phyloP scores from a whole-genome alignment of 2,113 vertebrate species.

The Desmodus rotundus region DNA sequence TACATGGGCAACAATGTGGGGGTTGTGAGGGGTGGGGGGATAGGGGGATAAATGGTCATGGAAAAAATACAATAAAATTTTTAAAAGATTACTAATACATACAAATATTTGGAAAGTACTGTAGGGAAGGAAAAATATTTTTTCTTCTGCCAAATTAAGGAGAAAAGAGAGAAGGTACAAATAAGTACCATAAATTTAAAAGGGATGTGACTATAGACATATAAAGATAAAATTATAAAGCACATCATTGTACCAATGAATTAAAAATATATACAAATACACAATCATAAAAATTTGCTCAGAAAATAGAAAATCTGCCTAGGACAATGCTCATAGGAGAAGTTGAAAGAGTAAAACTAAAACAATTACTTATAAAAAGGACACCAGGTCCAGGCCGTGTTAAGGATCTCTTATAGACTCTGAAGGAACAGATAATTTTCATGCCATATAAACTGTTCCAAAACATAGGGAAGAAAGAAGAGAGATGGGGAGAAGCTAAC shows the following conservation, averaged over 20 bases:
- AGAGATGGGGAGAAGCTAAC: background rate
- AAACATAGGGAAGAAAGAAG: background rate
- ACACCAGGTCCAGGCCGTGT: background rate
- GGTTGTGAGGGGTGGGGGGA: too few species aligned
- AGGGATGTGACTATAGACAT: background rate
- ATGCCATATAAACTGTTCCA: background rate
- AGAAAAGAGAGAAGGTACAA: background rate
- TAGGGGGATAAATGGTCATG: too few species aligned
- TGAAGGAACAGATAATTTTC: background rate
- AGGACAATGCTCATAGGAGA: background rate
- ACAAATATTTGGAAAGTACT: background rate
- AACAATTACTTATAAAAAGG: background rate
- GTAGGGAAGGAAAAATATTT: background rate
- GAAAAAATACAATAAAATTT: too few species aligned
- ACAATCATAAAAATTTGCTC: constrained; percentile 9
- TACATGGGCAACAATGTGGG: too few species aligned
- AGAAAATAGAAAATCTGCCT: background rate
- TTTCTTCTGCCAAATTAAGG: background rate
- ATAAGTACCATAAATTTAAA: background rate
- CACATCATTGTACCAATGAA: background rate
- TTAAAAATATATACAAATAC: background rate
- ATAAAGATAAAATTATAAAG: background rate
- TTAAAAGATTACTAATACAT: background rate
- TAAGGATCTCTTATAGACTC: background rate
- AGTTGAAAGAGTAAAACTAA: background rate